A percentile compares a stretch with the other conserved stretches of the same genome.
These are phyloP conservation scores for Trilocha varians DNA, from an alignment of 2,888 invertebrate genomes.

Conservation along the genomic window DNA sequence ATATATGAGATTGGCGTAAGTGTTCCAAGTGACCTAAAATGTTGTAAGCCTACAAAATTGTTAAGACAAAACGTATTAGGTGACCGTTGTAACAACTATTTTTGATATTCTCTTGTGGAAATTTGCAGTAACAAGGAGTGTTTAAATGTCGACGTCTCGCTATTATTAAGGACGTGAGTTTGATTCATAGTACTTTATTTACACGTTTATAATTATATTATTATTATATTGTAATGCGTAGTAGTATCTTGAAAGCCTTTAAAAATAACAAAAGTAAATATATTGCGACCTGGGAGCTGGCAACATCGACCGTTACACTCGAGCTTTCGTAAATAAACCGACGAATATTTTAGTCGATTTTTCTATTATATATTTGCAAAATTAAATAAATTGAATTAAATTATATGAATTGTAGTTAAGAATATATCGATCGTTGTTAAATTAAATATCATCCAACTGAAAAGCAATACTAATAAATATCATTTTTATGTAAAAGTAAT, in stretches of 20 bases:
- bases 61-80: conserved; percentile 61
- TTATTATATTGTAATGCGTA: conserved; percentile 59
- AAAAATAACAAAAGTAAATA: conserved; percentile 27
- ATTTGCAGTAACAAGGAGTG: conserved; percentile 61
- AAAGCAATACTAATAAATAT: conserved; percentile 62
- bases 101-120: conserved; percentile 74
- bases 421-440: neutral
- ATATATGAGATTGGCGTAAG: conserved; percentile 56
- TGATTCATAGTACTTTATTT: conserved; percentile 69
- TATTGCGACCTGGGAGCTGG: conserved; percentile 42
- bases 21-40: conserved; percentile 58
- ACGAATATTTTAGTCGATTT: no score
- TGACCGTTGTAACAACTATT: conserved; percentile 67
- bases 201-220: conserved; percentile 53
- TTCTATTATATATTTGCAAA: no score
- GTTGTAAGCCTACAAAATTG: conserved; percentile 59
- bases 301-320: conserved; percentile 25
- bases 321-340: no score
- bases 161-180: conserved; percentile 49
- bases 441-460: conserved; percentile 36
- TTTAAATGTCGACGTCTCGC: conserved; percentile 46
- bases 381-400: neutral
- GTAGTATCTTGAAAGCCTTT: conserved; percentile 61
- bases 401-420: neutral
- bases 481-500: conserved; percentile 35